Evolutionary conservation across 2,113 vertebrate species (phyloP).

Genomic region (Ciconia stormi): DNA sequence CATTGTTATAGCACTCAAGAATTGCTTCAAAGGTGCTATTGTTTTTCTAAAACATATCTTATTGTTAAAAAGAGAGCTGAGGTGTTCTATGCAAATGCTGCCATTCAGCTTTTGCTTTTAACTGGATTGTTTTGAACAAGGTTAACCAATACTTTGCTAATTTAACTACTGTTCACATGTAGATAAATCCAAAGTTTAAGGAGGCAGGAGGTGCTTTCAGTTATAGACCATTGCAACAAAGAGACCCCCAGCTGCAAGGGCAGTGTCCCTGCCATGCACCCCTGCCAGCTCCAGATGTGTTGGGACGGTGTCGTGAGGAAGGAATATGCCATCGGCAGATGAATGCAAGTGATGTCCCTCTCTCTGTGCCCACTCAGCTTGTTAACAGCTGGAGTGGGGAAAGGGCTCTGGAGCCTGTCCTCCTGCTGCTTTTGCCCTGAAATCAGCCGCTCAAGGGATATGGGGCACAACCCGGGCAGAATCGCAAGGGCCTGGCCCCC

Average conservation of each 20-base stretch:
- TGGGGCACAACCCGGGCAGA: background rate
- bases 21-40: constrained; percentile 15
- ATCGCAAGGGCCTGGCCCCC: accelerated
- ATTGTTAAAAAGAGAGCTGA: background rate
- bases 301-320: background rate
- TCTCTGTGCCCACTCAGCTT: background rate
- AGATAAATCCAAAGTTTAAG: background rate
- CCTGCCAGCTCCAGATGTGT: background rate
- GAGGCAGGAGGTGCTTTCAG: background rate
- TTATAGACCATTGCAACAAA: background rate
- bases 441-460: background rate
- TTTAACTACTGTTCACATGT: background rate
- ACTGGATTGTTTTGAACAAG: background rate
- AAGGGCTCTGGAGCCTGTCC: background rate
- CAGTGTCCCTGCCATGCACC: accelerated
- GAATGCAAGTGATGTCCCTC: background rate
- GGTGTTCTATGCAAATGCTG: constrained; percentile 24
- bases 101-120: constrained; percentile 6
- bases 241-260: background rate
- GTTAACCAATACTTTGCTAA: background rate
- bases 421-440: background rate
- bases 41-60: background rate
- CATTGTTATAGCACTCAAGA: background rate
- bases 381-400: background rate
- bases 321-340: background rate